Percentiles rank a stretch among this genome's conserved stretches.
phyloP scores from a whole-genome alignment of 2,797 vertebrate genomes.

The Rachycentron canadum region DNA sequence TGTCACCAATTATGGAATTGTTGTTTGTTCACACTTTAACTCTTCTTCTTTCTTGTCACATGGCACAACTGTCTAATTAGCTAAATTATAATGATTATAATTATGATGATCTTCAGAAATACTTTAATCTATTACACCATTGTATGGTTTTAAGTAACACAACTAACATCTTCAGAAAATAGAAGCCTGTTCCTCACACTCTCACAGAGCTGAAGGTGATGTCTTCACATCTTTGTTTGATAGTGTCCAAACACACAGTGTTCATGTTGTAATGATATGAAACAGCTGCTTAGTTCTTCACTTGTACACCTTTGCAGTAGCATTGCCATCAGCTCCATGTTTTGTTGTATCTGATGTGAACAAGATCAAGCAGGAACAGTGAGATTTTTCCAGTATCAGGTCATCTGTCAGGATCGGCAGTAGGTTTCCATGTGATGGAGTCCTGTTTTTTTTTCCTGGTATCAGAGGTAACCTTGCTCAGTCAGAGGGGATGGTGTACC shows the following conservation, averaged over 20 bases:
- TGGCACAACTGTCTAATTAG: neutral
- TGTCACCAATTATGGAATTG: neutral
- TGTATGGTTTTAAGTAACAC: neutral
- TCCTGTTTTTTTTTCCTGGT: neutral
- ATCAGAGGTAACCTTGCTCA: conserved; percentile 15
- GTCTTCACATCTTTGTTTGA: neutral
- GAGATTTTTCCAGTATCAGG: neutral
- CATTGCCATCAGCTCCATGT: neutral
- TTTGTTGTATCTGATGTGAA: neutral
- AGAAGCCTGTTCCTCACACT: neutral
- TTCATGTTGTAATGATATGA: neutral
- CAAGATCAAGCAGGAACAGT: neutral
- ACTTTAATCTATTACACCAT: neutral
- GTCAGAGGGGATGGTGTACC: neutral
- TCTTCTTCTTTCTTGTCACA: too few species aligned
- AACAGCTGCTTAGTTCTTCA: neutral
- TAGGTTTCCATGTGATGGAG: neutral
- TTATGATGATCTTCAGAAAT: neutral
- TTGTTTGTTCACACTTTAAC: neutral
- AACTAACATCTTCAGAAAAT: neutral
- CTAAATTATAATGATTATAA: neutral
- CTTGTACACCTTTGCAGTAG: too few species aligned
- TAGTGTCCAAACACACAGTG: neutral
- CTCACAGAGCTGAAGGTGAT: neutral
- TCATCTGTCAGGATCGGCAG: neutral